phyloP scores from a whole-genome alignment of 2,888 invertebrate genomes.

The Willowsia nigromaculata region DNA sequence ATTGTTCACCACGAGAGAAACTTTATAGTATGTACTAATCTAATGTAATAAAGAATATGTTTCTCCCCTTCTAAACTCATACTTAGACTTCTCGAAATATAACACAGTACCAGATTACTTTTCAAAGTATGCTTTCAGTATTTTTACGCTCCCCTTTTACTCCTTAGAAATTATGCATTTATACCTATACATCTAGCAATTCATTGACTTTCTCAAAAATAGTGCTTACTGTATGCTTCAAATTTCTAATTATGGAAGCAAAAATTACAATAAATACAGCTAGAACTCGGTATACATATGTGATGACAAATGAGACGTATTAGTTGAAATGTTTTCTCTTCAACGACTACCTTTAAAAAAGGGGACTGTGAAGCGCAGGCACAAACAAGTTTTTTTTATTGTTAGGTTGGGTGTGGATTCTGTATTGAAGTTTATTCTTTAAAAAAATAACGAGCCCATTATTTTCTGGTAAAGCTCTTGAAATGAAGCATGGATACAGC shows the following conservation, averaged over 20 bases:
- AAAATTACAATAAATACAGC: background rate
- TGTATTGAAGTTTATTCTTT: background rate
- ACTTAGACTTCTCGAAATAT: background rate
- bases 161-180: background rate
- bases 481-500: background rate
- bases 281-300: no score
- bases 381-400: no score
- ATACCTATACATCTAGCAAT: background rate
- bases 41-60: background rate
- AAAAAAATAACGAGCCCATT: conserved; percentile 51
- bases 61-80: conserved; percentile 10
- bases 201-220: background rate
- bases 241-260: background rate
- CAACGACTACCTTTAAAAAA: no score
- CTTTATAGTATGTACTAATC: conserved; percentile 43
- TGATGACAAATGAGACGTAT: no score
- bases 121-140: background rate
- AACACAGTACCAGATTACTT: background rate
- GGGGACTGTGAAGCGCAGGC: no score
- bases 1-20: conserved; percentile 17
- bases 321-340: no score
- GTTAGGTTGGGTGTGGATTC: background rate
- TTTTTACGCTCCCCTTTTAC: background rate
- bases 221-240: no score
- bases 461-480: background rate